A percentile compares a stretch with the other conserved stretches of the same genome.
phyloP scores from a whole-genome alignment of 2,797 vertebrate genomes.

The Callimico goeldii region DNA sequence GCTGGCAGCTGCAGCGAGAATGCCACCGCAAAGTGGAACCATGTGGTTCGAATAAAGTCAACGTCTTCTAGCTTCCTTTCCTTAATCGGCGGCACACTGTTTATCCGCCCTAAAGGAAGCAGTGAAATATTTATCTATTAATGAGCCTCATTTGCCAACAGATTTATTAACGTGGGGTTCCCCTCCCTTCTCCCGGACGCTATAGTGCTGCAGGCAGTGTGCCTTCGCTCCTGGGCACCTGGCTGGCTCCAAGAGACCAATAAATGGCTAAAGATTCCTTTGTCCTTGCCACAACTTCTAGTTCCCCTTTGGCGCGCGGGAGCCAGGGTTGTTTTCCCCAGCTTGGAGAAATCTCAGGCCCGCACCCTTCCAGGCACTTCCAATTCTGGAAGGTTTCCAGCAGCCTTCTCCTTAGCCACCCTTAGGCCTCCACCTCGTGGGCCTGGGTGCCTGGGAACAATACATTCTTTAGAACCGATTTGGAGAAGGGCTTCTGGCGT shows the following conservation, averaged over 20 bases:
- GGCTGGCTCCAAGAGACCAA: neutral
- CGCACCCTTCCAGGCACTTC: neutral
- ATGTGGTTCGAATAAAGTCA: constrained; percentile 71
- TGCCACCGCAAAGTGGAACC: constrained; percentile 48
- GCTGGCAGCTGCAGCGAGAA: constrained; percentile 33
- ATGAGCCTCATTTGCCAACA: constrained; percentile 72
- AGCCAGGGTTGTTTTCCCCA: neutral
- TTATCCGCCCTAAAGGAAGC: constrained; percentile 54
- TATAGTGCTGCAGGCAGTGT: neutral
- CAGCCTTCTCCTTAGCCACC: neutral
- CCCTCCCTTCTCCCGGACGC: neutral
- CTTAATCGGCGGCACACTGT: constrained; percentile 29
- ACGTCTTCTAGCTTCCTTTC: constrained; percentile 28
- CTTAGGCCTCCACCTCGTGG: neutral
- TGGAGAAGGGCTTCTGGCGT: neutral
- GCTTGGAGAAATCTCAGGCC: neutral
- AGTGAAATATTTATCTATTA: constrained; percentile 48
- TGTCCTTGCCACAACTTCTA: neutral
- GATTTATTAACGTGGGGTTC: constrained; percentile 56
- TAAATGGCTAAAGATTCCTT: neutral
- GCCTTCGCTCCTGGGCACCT: constrained; percentile 33
- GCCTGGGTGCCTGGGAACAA: neutral
- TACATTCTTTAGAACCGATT: neutral
- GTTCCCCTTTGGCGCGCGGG: neutral
- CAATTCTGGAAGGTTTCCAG: neutral